Percentiles rank a stretch among this genome's conserved stretches.
These are phyloP conservation scores for Cebidichthys violaceus DNA, from an alignment of 2,113 vertebrate species.

Conservation along the genomic window DNA sequence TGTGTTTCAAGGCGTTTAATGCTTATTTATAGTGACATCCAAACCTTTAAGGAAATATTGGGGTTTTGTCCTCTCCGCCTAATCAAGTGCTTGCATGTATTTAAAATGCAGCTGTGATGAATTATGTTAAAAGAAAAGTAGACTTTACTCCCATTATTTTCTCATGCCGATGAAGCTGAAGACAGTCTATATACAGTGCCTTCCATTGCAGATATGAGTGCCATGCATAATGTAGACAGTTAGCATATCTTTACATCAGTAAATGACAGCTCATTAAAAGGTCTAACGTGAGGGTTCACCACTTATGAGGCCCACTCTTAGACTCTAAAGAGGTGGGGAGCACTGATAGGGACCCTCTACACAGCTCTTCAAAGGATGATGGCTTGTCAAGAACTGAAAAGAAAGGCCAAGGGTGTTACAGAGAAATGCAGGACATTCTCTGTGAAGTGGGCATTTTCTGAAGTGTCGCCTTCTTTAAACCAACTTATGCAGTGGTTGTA, in stretches of 20 bases:
- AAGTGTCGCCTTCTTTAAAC: slow-evolving; percentile 35
- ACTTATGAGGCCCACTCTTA: slow-evolving; percentile 62
- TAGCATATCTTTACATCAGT: slow-evolving; percentile 60
- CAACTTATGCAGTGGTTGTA: slow-evolving; percentile 7
- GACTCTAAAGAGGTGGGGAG: slow-evolving; percentile 55
- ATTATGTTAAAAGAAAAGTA: slow-evolving; percentile 4
- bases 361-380: slow-evolving; percentile 62
- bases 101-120: slow-evolving; percentile 11
- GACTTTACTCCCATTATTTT: slow-evolving; percentile 12
- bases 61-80: background rate
- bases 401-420: slow-evolving; percentile 52
- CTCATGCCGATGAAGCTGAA: slow-evolving; percentile 1
- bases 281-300: slow-evolving; percentile 66
- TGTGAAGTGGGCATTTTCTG: slow-evolving; percentile 50
- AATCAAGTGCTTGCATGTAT: slow-evolving; percentile 7
- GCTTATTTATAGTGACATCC: slow-evolving; percentile 7
- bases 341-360: slow-evolving; percentile 52
- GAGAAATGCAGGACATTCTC: slow-evolving; percentile 38
- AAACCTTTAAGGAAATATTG: slow-evolving; percentile 1
- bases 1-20: background rate
- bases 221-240: slow-evolving; percentile 68
- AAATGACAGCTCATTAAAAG: slow-evolving; percentile 79
- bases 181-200: slow-evolving; percentile 5
- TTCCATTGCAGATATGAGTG: slow-evolving; percentile 14
- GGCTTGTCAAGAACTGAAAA: slow-evolving; percentile 63